phyloP scores from a whole-genome alignment of 2,888 invertebrate genomes.

The Synergus gifuensis region DNA sequence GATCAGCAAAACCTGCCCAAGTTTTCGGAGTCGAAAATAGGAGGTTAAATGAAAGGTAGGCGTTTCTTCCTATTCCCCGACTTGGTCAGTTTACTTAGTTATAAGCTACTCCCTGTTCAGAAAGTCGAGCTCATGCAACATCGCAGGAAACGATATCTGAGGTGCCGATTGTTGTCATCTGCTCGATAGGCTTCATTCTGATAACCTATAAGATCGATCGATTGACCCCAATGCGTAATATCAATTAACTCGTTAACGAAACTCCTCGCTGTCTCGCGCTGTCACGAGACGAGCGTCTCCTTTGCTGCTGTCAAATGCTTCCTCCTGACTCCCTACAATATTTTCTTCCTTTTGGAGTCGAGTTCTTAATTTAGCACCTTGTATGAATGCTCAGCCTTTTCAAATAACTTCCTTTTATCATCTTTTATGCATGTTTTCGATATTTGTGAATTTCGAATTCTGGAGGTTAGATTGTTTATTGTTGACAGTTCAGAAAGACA shows the following conservation, averaged over 20 bases:
- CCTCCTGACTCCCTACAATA: constrained; percentile 29
- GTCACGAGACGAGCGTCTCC: constrained; percentile 39
- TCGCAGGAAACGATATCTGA: constrained; percentile 29
- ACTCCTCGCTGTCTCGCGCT: constrained; percentile 32
- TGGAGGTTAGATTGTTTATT: constrained; percentile 40
- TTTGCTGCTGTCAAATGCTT: constrained; percentile 40
- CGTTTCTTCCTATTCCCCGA: constrained; percentile 46
- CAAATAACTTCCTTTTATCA: neutral
- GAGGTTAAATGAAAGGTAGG: constrained; percentile 70
- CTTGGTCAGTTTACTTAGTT: constrained; percentile 12
- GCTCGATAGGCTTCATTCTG: constrained; percentile 20
- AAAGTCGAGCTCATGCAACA: constrained; percentile 37
- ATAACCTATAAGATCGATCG: constrained; percentile 11
- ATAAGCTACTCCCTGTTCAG: constrained; percentile 16
- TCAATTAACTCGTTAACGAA: constrained; percentile 16
- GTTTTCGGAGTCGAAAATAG: constrained; percentile 49
- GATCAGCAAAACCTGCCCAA: constrained; percentile 31
- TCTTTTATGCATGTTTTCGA: neutral
- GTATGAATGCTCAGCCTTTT: neutral
- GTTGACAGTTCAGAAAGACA: constrained; percentile 29
- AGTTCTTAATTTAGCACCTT: neutral
- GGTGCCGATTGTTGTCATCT: constrained; percentile 40
- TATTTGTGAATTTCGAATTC: neutral
- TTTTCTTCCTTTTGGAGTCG: constrained; percentile 11
- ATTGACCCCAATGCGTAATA: constrained; percentile 17